Percentiles rank a stretch among this genome's conserved stretches.
Conservation (phyloP, 2,888 invertebrate species). For the Parascotia fuliginaria region DNA sequence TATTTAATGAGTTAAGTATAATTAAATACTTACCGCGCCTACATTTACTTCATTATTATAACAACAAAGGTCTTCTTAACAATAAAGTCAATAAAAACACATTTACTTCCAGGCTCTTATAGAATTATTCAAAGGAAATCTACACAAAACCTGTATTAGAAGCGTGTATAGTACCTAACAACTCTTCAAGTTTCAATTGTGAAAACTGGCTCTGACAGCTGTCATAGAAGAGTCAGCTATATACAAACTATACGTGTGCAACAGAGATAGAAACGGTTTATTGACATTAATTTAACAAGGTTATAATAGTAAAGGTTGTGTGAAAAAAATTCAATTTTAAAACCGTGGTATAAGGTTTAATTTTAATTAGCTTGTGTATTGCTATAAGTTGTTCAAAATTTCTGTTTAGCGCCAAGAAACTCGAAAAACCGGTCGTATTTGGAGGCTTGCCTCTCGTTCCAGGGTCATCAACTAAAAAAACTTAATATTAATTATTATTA, state of each 20-base stretch:
- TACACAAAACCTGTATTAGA: slow-evolving; percentile 15
- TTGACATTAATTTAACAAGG: slow-evolving; percentile 25
- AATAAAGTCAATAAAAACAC: slow-evolving; percentile 11
- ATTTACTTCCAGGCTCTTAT: slow-evolving; percentile 11
- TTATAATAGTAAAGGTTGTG: slow-evolving; percentile 6
- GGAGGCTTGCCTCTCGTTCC: slow-evolving; percentile 69
- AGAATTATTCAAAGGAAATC: slow-evolving; percentile 22
- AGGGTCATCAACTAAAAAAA: slow-evolving; percentile 62
- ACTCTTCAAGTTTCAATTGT: slow-evolving; percentile 66
- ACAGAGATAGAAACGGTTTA: slow-evolving; percentile 30
- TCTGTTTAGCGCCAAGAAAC: slow-evolving; percentile 52
- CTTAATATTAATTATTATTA: slow-evolving; percentile 33
- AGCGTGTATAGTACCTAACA: slow-evolving; percentile 37
- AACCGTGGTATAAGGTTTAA: slow-evolving; percentile 10
- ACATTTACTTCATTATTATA: not conserved
- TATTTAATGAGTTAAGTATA: not conserved
- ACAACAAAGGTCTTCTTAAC: not conserved
- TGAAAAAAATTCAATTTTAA: slow-evolving; percentile 19
- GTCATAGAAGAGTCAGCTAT: slow-evolving; percentile 50
- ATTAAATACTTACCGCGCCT: too few species aligned
- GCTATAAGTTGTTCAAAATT: slow-evolving; percentile 28
- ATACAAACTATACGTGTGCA: slow-evolving; percentile 11
- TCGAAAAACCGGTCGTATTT: slow-evolving; percentile 65
- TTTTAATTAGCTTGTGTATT: slow-evolving; percentile 19
- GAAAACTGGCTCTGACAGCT: slow-evolving; percentile 74